Conservation (phyloP, 30 jellyfish, hydroid and myxozoan species). For the Aurelia aurita complex sp. Pacific region DNA sequence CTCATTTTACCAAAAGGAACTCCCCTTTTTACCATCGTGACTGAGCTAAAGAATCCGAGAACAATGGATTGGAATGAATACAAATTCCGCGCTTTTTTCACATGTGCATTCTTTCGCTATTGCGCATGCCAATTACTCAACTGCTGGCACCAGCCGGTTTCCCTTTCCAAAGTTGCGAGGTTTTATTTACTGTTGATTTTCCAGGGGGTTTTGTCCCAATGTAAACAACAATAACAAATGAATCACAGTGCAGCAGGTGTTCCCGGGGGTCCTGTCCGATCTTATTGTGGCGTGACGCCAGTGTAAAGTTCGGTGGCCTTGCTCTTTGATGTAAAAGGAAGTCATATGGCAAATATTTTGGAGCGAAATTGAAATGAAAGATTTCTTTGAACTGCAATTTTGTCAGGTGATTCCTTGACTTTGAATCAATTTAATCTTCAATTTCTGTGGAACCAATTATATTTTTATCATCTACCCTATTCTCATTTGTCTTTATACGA, state of each 20-base stretch:
- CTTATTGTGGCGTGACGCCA: too few species aligned
- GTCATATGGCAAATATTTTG: too few species aligned
- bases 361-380: too few species aligned
- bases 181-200: conserved; percentile 44
- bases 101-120: conserved; percentile 85
- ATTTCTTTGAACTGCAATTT: too few species aligned
- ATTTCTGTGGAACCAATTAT: too few species aligned
- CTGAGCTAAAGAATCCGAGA: conserved; percentile 30
- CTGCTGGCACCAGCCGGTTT: conserved; percentile 75
- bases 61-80: conserved; percentile 57
- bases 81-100: conserved; percentile 91
- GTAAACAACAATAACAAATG: conserved; percentile 50
- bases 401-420: too few species aligned
- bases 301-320: too few species aligned
- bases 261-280: too few species aligned
- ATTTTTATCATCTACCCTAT: too few species aligned
- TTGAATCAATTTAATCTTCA: too few species aligned
- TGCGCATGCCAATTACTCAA: conserved; percentile 91
- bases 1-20: conserved; percentile 21
- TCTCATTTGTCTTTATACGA: too few species aligned
- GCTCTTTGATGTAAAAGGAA: too few species aligned
- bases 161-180: conserved; percentile 63
- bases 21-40: conserved; percentile 35
- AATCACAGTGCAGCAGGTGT: conserved; percentile 16
- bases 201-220: conserved; percentile 59